phyloP scores from a whole-genome alignment of 2,113 vertebrate genomes.

The Oenanthe oenanthe region DNA sequence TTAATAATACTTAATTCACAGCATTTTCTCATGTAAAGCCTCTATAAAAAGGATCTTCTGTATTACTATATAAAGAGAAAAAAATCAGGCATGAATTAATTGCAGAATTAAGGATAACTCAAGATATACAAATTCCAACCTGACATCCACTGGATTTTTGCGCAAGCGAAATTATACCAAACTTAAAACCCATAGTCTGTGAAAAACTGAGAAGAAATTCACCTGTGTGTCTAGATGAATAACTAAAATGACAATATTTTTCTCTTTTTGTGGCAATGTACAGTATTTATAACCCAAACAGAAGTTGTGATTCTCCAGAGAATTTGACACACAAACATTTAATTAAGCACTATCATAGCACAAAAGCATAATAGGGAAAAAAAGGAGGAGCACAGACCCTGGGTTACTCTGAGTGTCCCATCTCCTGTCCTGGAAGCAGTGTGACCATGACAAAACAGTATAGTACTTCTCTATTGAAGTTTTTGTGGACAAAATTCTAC shows the following conservation, averaged over 20 bases:
- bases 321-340: neutral
- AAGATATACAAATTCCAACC: neutral
- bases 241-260: neutral
- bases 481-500: neutral
- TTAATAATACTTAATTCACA: neutral
- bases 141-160: neutral
- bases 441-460: neutral
- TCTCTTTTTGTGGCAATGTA: neutral
- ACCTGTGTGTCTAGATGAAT: neutral
- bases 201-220: neutral
- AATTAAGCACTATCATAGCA: neutral
- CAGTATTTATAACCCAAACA: neutral
- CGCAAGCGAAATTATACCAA: neutral
- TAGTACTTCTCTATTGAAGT: neutral
- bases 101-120: neutral
- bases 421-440: neutral
- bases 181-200: neutral
- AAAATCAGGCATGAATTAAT: neutral
- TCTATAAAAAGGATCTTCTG: neutral
- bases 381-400: neutral
- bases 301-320: neutral
- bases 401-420: neutral
- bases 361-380: neutral
- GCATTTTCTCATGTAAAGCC: neutral
- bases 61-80: neutral